Evolutionary conservation across 1,140 invertebrate genomes (phyloP), one percentile per base, ranked within the genome.

Genomic region (Drosophila bipectinata): DNA sequence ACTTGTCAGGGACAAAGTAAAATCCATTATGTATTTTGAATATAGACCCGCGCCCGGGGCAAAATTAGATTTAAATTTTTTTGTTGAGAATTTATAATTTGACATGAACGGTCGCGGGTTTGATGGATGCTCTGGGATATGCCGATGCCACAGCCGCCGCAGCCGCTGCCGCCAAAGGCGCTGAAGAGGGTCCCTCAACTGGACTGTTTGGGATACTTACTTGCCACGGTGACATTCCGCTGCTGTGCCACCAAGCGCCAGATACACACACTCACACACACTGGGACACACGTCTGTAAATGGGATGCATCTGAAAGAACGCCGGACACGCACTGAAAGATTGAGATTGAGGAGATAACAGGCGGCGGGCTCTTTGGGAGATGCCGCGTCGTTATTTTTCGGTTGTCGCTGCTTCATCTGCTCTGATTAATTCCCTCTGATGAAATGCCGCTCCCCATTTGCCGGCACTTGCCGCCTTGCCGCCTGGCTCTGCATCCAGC

Each of bases 11-110:
- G 59, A 51, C 14, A 54, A 79, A 73, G 68, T 64, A 67, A 69
- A 79, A 88, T 88, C 83, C 84, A 89, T 88, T 88, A 87, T 57
- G 48, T 71, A 82, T 82, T 81, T 47, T 88, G 83, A 88, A 87
- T 89, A 83, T 62, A 4, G 28, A 28, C 45, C 47, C 64, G 47
- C 14, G 45, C 26, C 24, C 44, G 61, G 32, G 44, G 30, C 39
- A n/a, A 87, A 87, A 79, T 88, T 87, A 79, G 83, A 87, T 83
- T 87, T 89, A 83, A 67, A 83, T 79, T 87, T 88, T 78, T 56
- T 45, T 14, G 18, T 47, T 18, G 5, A 18, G 74, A 87, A 72
- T 87, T 88, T 87, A 76, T 72, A 83, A 87, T 87, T 79, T 83
- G 83, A 79, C 79, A 77, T 76, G 48, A 57, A 63, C 66, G 66